Conservation (phyloP, 2,888 invertebrate species). For the Sarcophaga carnaria region DNA sequence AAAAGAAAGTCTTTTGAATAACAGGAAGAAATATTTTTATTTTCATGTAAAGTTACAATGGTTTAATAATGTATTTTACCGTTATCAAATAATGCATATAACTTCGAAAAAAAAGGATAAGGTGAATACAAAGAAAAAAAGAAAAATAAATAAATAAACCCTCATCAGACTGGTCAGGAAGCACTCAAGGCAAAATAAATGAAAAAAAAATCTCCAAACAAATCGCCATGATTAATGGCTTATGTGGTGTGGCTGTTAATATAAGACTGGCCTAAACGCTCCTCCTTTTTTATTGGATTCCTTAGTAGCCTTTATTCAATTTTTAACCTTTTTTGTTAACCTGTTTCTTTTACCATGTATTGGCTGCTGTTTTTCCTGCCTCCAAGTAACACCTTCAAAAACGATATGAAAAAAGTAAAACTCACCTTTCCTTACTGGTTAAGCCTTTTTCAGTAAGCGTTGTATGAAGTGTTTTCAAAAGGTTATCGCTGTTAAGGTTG, state of each 20-base stretch:
- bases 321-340: neutral
- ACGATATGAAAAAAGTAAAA: neutral
- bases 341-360: neutral
- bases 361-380: neutral
- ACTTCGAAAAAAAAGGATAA: neutral
- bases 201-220: neutral
- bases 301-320: neutral
- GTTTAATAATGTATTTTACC: neutral
- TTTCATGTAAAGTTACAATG: neutral
- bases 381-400: neutral
- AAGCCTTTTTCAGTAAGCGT: neutral
- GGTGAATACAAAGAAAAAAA: neutral
- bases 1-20: neutral
- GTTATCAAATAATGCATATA: neutral
- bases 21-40: neutral
- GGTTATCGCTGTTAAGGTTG: neutral
- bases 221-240: neutral
- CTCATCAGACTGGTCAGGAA: neutral
- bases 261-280: neutral
- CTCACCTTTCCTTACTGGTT: neutral
- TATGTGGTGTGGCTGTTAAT: neutral
- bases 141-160: neutral
- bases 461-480: neutral
- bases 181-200: neutral
- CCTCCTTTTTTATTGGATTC: neutral